Conservation (phyloP, 2,888 invertebrate species). For the Drosophila villosipedis region DNA sequence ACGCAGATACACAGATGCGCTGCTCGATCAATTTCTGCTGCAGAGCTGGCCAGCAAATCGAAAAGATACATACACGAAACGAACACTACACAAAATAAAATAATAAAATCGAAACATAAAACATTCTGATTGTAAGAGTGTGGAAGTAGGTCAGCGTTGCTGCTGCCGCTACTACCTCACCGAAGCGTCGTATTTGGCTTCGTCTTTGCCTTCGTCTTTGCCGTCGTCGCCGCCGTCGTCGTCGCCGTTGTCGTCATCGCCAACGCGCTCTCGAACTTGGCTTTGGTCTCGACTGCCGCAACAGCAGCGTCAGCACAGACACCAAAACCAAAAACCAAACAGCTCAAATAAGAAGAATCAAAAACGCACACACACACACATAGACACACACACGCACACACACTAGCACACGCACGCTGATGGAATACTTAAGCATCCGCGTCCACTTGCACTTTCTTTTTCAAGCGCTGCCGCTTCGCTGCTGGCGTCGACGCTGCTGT, state of each 20-base stretch:
- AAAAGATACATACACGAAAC: constrained; percentile 67
- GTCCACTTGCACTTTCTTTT: constrained; percentile 85
- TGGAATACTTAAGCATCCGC: constrained; percentile 84
- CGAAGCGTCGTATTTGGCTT: constrained; percentile 4
- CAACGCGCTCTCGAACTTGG: constrained; percentile 69
- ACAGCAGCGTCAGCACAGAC: constrained; percentile 50
- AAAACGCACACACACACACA: constrained; percentile 35
- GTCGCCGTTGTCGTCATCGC: constrained; percentile 49
- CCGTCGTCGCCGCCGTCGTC: constrained; percentile 26
- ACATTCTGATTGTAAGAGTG: constrained; percentile 83
- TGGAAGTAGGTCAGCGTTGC: constrained; percentile 73
- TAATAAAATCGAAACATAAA: constrained; percentile 83
- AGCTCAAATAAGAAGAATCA: constrained; percentile 60
- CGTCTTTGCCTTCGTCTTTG: constrained; percentile 19
- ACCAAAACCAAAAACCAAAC: constrained; percentile 56
- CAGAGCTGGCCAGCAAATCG: constrained; percentile 69
- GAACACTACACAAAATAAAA: constrained; percentile 73
- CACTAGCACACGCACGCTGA: constrained; percentile 45
- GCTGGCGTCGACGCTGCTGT: constrained; percentile 36
- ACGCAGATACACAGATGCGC: constrained; percentile 23
- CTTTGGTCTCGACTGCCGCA: constrained; percentile 59
- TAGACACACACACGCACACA: constrained; percentile 15
- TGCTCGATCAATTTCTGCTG: constrained; percentile 36
- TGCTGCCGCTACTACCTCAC: constrained; percentile 12
- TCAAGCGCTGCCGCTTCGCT: constrained; percentile 61